Percentiles rank a stretch among this genome's conserved stretches.
Conservation (phyloP, 2,888 invertebrate species). For the Opisthograptis luteolata region DNA sequence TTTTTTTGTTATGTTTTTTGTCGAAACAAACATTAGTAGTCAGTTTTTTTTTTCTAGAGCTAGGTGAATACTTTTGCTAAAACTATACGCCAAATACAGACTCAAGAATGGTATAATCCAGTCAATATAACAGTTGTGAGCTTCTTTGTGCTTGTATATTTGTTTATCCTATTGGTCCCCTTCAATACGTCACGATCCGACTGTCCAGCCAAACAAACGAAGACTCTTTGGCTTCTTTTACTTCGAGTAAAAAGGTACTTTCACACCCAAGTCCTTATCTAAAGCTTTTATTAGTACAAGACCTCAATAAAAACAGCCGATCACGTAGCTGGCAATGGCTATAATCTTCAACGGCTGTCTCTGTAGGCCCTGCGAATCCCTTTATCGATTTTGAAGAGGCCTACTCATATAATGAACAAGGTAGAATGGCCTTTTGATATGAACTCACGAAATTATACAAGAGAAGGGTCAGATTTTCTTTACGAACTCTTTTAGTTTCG, state of each 20-base stretch:
- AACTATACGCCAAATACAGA: background rate
- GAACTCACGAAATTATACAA: background rate
- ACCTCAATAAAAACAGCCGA: conserved; percentile 52
- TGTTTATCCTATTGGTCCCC: background rate
- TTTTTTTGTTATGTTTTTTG: no score
- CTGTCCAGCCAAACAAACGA: conserved; percentile 1
- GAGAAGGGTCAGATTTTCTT: background rate
- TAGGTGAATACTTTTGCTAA: background rate
- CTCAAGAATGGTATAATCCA: background rate
- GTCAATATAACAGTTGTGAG: background rate
- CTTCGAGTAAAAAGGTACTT: conserved; percentile 29
- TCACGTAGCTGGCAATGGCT: conserved; percentile 55
- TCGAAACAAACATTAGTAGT: no score
- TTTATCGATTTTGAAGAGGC: conserved; percentile 34
- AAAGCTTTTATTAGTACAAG: conserved; percentile 40
- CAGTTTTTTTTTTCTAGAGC: no score
- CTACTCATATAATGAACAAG: conserved; percentile 15
- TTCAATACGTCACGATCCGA: background rate
- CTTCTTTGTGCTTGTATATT: background rate
- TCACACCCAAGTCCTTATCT: conserved; percentile 40
- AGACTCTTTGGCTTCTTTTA: conserved; percentile 9
- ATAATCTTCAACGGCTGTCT: conserved; percentile 42
- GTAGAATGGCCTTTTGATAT: conserved; percentile 18
- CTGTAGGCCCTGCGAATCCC: conserved; percentile 36
- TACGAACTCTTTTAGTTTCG: no score